Percentiles rank a stretch among this genome's conserved stretches.
Conservation (phyloP, 2,113 vertebrate species). For the Passer montanus region DNA sequence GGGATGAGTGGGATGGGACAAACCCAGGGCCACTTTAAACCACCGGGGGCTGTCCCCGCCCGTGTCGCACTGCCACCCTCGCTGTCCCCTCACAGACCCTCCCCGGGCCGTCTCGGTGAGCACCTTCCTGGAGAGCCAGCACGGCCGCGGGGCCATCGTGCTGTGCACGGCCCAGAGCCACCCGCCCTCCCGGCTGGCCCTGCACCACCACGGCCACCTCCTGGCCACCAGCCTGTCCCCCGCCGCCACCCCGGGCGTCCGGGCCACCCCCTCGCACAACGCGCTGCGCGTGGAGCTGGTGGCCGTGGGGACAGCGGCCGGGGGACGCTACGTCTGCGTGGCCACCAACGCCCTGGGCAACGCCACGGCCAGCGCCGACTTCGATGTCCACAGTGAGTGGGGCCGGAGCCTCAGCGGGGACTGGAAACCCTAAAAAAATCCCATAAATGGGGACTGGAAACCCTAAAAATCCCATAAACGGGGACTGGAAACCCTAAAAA, state of each 20-base stretch:
- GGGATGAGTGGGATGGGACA: not conserved
- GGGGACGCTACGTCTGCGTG: slow-evolving; percentile 63
- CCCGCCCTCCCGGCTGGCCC: slow-evolving; percentile 54
- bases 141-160: slow-evolving; percentile 47
- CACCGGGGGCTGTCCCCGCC: rapidly evolving
- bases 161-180: slow-evolving; percentile 68
- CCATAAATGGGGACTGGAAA: not conserved
- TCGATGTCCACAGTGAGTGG: slow-evolving; percentile 52
- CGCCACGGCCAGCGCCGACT: slow-evolving; percentile 8
- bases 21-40: rapidly evolving
- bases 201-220: slow-evolving; percentile 26
- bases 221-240: slow-evolving; percentile 56
- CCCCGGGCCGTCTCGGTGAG: slow-evolving; percentile 55
- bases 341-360: slow-evolving; percentile 68
- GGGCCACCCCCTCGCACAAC: slow-evolving; percentile 21
- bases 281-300: slow-evolving; percentile 55
- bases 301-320: not conserved
- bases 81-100: slow-evolving; percentile 34
- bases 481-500: not conserved
- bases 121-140: slow-evolving; percentile 66
- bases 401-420: no score
- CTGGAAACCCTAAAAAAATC: not conserved
- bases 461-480: not conserved
- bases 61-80: rapidly evolving
- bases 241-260: rapidly evolving